phyloP scores from a whole-genome alignment of 1,140 invertebrate genomes.

The Goniozus legneri region DNA sequence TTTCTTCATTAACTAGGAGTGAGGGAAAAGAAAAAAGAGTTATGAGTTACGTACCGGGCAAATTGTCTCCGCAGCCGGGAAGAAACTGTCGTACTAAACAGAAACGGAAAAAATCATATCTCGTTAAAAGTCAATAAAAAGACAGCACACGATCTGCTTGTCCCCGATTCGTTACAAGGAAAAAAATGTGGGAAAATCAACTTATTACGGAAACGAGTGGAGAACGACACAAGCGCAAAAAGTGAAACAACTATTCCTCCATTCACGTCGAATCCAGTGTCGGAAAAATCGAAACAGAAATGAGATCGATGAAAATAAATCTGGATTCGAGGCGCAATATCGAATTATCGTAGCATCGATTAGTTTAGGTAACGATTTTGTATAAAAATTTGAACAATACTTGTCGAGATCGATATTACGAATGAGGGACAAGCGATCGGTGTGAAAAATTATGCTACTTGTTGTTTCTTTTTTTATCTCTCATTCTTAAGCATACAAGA shows the following conservation, averaged over 20 bases:
- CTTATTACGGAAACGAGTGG: no score
- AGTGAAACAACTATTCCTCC: no score
- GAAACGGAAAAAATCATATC: conserved; percentile 59
- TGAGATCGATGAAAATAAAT: no score
- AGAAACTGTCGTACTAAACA: conserved; percentile 71
- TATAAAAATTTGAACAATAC: no score
- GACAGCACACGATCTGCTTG: conserved; percentile 35
- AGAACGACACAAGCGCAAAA: no score
- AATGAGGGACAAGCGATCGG: conserved; percentile 41
- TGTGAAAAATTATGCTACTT: conserved; percentile 27
- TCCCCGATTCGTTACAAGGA: conserved; percentile 35
- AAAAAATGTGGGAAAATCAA: not conserved
- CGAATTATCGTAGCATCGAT: no score
- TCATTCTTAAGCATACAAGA: conserved; percentile 32
- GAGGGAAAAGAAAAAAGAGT: conserved; percentile 49
- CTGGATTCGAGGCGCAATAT: no score
- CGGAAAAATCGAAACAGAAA: no score
- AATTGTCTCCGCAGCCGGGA: conserved; percentile 68
- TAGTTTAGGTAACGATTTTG: no score
- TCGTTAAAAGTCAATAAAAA: conserved; percentile 43
- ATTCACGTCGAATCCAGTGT: no score
- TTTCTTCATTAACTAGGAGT: conserved; percentile 25
- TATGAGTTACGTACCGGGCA: conserved; percentile 65
- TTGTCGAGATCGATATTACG: conserved; percentile 11
- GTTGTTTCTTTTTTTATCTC: conserved; percentile 16